Evolutionary conservation across 1,140 invertebrate species (phyloP), one percentile per base, ranked within the genome.

Genomic region (Diploscapter pachys): DNA sequence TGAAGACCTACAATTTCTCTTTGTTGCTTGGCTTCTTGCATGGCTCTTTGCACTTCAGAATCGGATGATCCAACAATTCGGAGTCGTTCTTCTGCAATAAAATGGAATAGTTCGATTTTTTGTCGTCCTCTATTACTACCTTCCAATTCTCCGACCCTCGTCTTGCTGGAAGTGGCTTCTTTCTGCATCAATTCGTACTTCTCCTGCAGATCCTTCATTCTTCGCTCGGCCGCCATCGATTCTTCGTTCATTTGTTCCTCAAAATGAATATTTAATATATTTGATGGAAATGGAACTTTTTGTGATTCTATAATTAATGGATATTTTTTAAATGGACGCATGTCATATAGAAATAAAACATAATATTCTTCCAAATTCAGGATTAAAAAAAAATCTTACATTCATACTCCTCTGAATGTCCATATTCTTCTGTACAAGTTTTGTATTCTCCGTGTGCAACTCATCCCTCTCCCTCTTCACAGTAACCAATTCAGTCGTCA

Each of bases 161-260:
- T 69, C 51, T 49, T 69, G 6, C 55, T 59, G 57, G 67, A 69
- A 4, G 49, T 57, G 49, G 61, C 57, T 31, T 69, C 67, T 69
- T 57, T 69, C 50, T 55, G 57, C 67, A 56, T 50, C 57, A 55
- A 59, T 6, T 69, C 67, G 2, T 13, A 31, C 51, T 69, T 69
- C 13, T 69, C 67, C 13, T 69, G 57, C 67, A 69, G 13, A 2
- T 48, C 48, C 11, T 69, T 55, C 49, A 69, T 69, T n/a, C 61
- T 31, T 6, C 67, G 53, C 4, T 69, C 67, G n/a, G 67, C 57
- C 4, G 4, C 52, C 9, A 69, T 69, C 3, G 67, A 69, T 13
- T 55, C 67, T 51, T 69, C 67, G 3, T 31, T 69, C 67, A 69
- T 69, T 69, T 69, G 55, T 57, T 57, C 50, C 67, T 67, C 13